Evolutionary conservation across 2,888 invertebrate genomes (phyloP).

Genomic region (Chironomus riparius): DNA sequence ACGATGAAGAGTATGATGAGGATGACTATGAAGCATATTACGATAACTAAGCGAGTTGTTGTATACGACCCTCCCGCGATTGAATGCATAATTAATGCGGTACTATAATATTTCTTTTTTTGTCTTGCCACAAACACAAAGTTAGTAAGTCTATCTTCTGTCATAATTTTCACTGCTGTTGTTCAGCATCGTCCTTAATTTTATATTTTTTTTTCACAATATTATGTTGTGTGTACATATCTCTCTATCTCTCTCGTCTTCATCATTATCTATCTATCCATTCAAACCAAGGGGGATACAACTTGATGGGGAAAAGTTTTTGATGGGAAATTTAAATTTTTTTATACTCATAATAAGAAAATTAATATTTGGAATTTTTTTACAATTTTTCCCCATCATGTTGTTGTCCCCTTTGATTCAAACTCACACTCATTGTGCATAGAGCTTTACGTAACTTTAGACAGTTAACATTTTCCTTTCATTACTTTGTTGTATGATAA

Average conservation of each 20-base stretch:
- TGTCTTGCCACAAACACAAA: not conserved
- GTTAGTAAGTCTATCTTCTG: not conserved
- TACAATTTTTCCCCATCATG: too few relatives aligned
- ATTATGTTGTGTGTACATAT: not conserved
- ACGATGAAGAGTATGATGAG: slow-evolving; percentile 1
- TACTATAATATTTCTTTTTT: not conserved
- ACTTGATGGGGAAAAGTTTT: too few relatives aligned
- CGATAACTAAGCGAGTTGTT: not conserved
- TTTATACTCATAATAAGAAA: too few relatives aligned
- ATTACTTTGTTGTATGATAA: too few relatives aligned
- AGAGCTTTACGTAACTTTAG: not conserved
- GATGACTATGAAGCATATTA: not conserved
- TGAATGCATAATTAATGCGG: slow-evolving; percentile 3
- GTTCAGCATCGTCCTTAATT: not conserved
- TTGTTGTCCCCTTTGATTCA: too few relatives aligned
- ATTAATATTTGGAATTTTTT: too few relatives aligned
- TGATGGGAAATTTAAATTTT: too few relatives aligned
- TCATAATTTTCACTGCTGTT: not conserved
- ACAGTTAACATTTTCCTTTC: not conserved
- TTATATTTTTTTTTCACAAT: not conserved
- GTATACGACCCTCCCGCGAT: not conserved
- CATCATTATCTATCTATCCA: not conserved
- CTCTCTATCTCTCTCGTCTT: not conserved
- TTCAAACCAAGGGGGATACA: too few relatives aligned
- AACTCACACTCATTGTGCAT: not conserved